Evolutionary conservation across 2,888 invertebrate genomes (phyloP).

Genomic region (Craniophora ligustri): DNA sequence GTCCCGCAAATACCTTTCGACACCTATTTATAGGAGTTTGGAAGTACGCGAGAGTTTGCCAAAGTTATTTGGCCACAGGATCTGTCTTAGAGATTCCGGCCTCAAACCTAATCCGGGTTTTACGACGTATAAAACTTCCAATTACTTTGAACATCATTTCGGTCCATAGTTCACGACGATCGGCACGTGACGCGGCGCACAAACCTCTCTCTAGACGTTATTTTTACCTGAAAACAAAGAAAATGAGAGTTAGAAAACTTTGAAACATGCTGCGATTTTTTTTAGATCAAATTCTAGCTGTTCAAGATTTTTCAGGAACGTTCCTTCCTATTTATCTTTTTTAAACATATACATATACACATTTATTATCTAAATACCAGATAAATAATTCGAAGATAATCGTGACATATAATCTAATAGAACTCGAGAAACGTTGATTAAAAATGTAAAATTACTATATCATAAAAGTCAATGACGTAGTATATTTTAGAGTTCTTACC

Average conservation of each 20-base stretch:
- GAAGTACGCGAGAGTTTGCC: conserved; percentile 32
- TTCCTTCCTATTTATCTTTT: too few species aligned
- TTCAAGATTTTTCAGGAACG: too few species aligned
- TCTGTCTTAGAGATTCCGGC: conserved; percentile 25
- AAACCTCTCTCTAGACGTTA: conserved; percentile 2
- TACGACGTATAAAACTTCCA: conserved; percentile 52
- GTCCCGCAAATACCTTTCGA: conserved; percentile 42
- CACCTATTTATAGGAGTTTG: conserved; percentile 50
- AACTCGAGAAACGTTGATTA: too few species aligned
- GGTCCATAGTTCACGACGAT: conserved; percentile 10
- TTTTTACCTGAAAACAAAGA: conserved; percentile 51
- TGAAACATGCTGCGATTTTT: neutral
- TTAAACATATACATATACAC: too few species aligned
- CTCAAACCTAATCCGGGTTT: conserved; percentile 47
- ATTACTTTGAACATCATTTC: conserved; percentile 46
- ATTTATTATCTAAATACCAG: too few species aligned
- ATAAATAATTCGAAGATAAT: too few species aligned
- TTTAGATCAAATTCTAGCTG: too few species aligned
- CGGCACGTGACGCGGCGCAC: conserved; percentile 24
- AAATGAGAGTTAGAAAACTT: conserved; percentile 28
- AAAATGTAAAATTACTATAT: too few species aligned
- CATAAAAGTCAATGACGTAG: too few species aligned
- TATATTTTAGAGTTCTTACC: too few species aligned
- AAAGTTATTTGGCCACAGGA: conserved; percentile 41
- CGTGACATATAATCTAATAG: too few species aligned